phyloP scores from a whole-genome alignment of 1,140 invertebrate species.

The Rhagoletis zephyria region DNA sequence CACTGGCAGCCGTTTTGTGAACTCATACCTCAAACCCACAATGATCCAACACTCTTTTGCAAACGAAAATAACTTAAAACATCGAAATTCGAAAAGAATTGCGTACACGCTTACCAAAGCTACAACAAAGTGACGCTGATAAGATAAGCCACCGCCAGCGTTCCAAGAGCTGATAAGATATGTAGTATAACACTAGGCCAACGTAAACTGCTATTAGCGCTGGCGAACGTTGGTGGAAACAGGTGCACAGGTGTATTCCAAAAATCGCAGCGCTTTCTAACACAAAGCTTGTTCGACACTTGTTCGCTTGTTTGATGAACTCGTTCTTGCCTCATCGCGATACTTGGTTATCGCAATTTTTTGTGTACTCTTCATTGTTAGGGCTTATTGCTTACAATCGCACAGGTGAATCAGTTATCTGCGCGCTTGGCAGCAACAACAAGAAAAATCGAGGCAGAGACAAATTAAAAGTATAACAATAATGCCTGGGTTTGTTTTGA shows the following conservation, averaged over 20 bases:
- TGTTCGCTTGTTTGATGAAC: not conserved
- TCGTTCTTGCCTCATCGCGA: not conserved
- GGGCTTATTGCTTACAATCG: not conserved
- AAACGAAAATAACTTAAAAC: not conserved
- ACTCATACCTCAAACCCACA: conserved; percentile 24
- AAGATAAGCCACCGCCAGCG: not conserved
- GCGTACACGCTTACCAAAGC: conserved; percentile 33
- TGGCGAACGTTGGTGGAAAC: not conserved
- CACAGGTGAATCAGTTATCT: conserved; percentile 49
- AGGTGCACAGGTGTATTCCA: not conserved
- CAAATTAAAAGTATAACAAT: not conserved
- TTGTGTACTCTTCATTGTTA: not conserved
- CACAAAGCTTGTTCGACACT: not conserved
- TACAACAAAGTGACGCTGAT: conserved; percentile 5
- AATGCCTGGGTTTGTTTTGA: conserved; percentile 25
- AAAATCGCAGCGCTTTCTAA: not conserved
- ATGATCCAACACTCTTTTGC: not conserved
- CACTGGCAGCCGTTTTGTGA: conserved; percentile 7
- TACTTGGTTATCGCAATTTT: not conserved
- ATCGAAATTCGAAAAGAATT: not conserved
- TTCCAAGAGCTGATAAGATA: not conserved
- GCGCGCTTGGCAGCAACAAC: not conserved
- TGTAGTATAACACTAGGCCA: not conserved
- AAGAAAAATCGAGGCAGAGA: not conserved
- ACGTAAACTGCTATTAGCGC: not conserved